A percentile compares a stretch with the other conserved stretches of the same genome.
phyloP scores from a whole-genome alignment of 2,113 vertebrate genomes.

The Megatriorchis doriae region DNA sequence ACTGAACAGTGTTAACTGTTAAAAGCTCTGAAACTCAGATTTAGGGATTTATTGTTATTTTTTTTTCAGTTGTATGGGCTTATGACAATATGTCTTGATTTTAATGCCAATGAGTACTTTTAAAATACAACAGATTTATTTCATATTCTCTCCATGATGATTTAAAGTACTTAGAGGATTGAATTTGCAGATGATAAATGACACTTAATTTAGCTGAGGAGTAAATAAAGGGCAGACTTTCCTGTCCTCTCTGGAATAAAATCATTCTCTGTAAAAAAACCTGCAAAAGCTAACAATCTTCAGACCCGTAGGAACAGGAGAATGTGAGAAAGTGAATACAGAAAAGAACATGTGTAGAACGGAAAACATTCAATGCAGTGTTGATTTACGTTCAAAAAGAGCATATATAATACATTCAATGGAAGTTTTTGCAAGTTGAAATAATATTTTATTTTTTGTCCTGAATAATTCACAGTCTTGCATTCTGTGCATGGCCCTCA shows the following conservation, averaged over 20 bases:
- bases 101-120: not conserved
- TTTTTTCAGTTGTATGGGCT: not conserved
- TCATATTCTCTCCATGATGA: not conserved
- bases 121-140: not conserved
- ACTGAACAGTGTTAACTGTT: not conserved
- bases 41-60: not conserved
- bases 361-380: not conserved
- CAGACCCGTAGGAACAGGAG: not conserved
- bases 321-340: not conserved
- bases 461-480: not conserved
- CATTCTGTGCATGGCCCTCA: not conserved
- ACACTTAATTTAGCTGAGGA: not conserved
- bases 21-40: not conserved
- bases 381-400: not conserved
- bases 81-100: not conserved
- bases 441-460: not conserved
- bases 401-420: not conserved
- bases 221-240: not conserved
- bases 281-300: not conserved
- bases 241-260: not conserved
- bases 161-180: not conserved
- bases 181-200: not conserved
- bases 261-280: not conserved
- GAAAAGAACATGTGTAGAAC: not conserved
- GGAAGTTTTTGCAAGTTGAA: not conserved